phyloP scores from a whole-genome alignment of 2,113 vertebrate species.

The Odocoileus hemionus region DNA sequence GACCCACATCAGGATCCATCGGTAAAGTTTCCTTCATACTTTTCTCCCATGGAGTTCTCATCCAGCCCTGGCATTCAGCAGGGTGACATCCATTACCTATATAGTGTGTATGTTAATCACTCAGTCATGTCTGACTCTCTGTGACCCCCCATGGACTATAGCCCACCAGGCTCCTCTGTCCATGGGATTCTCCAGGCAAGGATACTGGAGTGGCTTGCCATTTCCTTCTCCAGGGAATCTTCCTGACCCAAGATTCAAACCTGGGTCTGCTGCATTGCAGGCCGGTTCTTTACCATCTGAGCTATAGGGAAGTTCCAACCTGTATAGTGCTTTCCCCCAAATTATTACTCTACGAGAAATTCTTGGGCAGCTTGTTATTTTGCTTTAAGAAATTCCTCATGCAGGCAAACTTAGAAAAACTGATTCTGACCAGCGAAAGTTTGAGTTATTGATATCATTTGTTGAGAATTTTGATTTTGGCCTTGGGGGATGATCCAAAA shows the following conservation, averaged over 20 bases:
- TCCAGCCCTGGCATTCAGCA: neutral
- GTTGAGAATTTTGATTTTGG: neutral
- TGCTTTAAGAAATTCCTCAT: neutral
- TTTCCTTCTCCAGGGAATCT: neutral
- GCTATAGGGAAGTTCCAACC: neutral
- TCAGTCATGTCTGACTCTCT: neutral
- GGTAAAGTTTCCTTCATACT: slow-evolving; percentile 77
- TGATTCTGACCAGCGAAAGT: neutral
- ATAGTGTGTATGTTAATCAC: neutral
- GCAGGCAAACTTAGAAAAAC: neutral
- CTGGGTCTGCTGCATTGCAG: neutral
- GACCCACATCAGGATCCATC: slow-evolving; percentile 97
- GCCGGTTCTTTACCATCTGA: neutral
- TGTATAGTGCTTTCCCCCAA: neutral
- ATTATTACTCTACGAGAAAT: neutral
- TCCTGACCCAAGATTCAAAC: neutral
- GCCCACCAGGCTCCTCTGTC: neutral
- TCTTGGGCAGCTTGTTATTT: neutral
- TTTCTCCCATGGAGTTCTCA: neutral
- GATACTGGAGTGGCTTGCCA: neutral
- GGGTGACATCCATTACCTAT: neutral
- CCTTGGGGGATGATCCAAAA: neutral
- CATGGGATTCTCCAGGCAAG: neutral
- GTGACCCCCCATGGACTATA: neutral
- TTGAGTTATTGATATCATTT: neutral